Evolutionary conservation across 2,797 vertebrate genomes (phyloP).

Genomic region (Hydrolagus colliei): DNA sequence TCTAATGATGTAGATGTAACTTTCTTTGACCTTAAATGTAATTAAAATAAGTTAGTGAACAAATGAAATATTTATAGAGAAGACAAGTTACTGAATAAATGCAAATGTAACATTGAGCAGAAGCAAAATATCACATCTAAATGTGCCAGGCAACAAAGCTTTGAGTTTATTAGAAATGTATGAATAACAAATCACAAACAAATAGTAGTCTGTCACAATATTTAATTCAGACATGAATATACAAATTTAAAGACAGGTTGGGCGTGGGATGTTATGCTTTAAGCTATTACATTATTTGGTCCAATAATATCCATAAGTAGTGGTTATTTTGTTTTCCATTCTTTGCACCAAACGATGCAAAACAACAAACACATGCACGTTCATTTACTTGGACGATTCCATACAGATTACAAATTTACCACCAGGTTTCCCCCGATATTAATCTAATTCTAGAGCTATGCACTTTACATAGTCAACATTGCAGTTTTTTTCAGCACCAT

Average conservation of each 20-base stretch:
- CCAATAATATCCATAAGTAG: slow-evolving; percentile 70
- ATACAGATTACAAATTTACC: slow-evolving; percentile 64
- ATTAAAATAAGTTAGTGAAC: too few relatives aligned
- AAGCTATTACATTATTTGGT: slow-evolving; percentile 81
- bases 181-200: slow-evolving; percentile 66
- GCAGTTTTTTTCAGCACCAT: slow-evolving; percentile 75
- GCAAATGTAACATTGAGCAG: too few relatives aligned
- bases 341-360: slow-evolving; percentile 55
- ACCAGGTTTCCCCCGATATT: slow-evolving; percentile 58
- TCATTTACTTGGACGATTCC: slow-evolving; percentile 72
- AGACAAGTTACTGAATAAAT: too few relatives aligned
- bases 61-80: too few relatives aligned
- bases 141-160: slow-evolving; percentile 55
- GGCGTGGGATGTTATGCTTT: slow-evolving; percentile 73
- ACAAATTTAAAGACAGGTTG: slow-evolving; percentile 81
- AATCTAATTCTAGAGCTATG: slow-evolving; percentile 77
- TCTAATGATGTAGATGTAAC: too few relatives aligned
- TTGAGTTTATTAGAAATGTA: slow-evolving; percentile 42
- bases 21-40: too few relatives aligned
- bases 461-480: slow-evolving; percentile 74
- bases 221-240: slow-evolving; percentile 93
- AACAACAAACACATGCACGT: slow-evolving; percentile 83
- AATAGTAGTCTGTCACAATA: slow-evolving; percentile 77
- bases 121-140: neutral
- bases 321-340: slow-evolving; percentile 58